Conservation (phyloP, 2,797 vertebrate species). For the Macrochelys suwanniensis region DNA sequence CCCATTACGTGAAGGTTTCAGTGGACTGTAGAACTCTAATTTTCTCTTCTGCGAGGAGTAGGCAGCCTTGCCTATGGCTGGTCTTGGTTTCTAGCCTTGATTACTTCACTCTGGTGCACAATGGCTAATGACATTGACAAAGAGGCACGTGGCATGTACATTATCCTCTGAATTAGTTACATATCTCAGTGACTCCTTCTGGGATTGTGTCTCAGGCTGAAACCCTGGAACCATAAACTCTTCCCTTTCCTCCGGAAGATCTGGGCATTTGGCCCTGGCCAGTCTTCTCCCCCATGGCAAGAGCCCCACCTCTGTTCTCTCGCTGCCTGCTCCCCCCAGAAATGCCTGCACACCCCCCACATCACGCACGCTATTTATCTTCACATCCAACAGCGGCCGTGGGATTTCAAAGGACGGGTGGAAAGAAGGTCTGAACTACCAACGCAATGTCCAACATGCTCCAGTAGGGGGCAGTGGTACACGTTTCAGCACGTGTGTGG, state of each 20-base stretch:
- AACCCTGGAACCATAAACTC: neutral
- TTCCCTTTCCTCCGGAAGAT: neutral
- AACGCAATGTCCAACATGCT: neutral
- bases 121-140: neutral
- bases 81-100: neutral
- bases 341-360: neutral
- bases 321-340: neutral
- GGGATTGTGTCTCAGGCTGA: neutral
- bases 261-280: neutral
- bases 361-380: neutral
- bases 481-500: neutral
- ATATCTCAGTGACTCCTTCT: neutral
- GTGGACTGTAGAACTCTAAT: neutral
- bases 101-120: neutral
- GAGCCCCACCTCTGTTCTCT: neutral
- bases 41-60: neutral
- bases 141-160: neutral
- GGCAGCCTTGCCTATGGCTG: neutral
- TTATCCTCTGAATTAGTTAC: neutral
- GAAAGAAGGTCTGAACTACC: neutral
- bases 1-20: neutral
- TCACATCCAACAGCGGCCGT: neutral
- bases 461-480: neutral
- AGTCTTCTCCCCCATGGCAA: neutral
- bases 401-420: neutral